Conservation (phyloP, 1,140 invertebrate species). For the Nomia melanderi region DNA sequence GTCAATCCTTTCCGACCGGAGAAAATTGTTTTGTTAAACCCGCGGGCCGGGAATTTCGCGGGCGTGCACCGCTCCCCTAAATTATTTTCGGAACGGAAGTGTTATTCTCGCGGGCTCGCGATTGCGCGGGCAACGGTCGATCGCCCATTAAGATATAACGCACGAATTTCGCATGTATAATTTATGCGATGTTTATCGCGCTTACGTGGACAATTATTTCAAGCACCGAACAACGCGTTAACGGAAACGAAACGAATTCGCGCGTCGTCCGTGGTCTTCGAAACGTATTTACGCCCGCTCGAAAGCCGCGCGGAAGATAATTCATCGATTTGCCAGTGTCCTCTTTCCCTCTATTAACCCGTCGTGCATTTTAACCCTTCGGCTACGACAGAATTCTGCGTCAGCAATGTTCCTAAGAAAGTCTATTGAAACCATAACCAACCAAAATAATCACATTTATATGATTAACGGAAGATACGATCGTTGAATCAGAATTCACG, state of each 20-base stretch:
- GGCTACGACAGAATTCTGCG: no score
- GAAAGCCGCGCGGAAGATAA: neutral
- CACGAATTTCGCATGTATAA: constrained; percentile 9
- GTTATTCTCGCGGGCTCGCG: neutral
- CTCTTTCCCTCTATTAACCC: neutral
- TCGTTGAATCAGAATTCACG: no score
- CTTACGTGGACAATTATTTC: constrained; percentile 8
- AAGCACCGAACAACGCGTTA: neutral
- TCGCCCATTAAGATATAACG: neutral
- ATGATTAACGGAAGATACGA: no score
- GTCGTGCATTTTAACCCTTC: neutral
- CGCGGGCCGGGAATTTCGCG: neutral
- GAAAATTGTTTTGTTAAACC: neutral
- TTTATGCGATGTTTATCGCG: constrained; percentile 4
- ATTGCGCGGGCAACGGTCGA: neutral
- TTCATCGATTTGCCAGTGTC: neutral
- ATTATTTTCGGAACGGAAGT: neutral
- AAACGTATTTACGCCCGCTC: neutral
- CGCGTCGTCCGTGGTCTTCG: neutral
- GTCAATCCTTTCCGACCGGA: no score
- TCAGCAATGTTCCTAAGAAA: no score
- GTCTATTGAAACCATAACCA: no score
- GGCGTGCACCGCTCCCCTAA: neutral
- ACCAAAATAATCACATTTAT: no score
- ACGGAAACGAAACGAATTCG: neutral